Conservation (phyloP, 2,797 vertebrate species). For the Crenichthys baileyi region DNA sequence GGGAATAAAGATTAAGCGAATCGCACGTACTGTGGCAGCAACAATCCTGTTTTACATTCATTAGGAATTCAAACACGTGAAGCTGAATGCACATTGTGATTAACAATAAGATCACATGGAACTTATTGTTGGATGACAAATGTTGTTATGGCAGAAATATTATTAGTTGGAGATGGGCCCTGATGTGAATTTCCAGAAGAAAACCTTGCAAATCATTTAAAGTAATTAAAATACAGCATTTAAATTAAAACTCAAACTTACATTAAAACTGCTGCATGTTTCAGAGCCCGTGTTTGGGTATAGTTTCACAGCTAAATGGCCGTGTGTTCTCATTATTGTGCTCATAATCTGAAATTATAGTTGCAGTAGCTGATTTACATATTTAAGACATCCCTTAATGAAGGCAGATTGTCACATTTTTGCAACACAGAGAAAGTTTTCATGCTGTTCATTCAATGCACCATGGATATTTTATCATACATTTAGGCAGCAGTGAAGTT, state of each 20-base stretch:
- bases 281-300: slow-evolving; percentile 20
- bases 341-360: slow-evolving; percentile 17
- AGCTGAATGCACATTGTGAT: slow-evolving; percentile 13
- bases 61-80: slow-evolving; percentile 20
- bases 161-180: not conserved
- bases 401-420: slow-evolving; percentile 14
- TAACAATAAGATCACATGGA: slow-evolving; percentile 18
- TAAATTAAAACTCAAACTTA: not conserved
- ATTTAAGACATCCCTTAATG: slow-evolving; percentile 9
- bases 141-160: slow-evolving; percentile 1
- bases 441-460: not conserved
- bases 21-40: slow-evolving; percentile 28
- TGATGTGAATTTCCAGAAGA: not conserved
- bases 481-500: not conserved
- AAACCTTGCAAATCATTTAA: not conserved
- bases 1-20: slow-evolving; percentile 57
- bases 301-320: slow-evolving; percentile 15
- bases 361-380: not conserved
- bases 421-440: not conserved
- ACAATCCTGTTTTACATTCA: slow-evolving; percentile 32
- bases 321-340: slow-evolving; percentile 16
- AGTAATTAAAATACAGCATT: not conserved
- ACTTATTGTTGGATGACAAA: slow-evolving; percentile 22
- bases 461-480: not conserved
- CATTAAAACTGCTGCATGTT: not conserved